Conservation (phyloP, 2,113 vertebrate genomes). For the Chunga burmeisteri region DNA sequence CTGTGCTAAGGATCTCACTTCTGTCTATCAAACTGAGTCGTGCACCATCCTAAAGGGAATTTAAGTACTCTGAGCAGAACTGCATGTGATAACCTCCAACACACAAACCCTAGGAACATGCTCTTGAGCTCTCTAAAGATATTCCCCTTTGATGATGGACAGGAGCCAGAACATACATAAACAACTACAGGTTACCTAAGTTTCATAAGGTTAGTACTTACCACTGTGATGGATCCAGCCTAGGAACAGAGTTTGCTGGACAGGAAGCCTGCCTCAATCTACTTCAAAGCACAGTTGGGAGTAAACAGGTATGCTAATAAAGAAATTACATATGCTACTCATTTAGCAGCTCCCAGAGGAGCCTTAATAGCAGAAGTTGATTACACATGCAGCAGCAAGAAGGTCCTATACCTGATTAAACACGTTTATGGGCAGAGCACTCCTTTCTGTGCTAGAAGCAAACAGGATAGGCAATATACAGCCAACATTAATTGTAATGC, state of each 20-base stretch:
- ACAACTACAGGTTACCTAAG: neutral
- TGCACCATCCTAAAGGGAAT: neutral
- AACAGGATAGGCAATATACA: neutral
- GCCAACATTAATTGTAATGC: neutral
- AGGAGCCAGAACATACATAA: neutral
- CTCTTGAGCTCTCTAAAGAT: neutral
- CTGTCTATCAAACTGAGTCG: neutral
- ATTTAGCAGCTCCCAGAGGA: conserved; percentile 37
- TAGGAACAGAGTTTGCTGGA: neutral
- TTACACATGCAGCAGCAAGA: conserved; percentile 12
- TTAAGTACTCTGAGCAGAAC: neutral
- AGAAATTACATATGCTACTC: conserved; percentile 31
- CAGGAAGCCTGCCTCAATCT: neutral
- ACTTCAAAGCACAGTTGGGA: conserved; percentile 9
- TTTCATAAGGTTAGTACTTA: neutral
- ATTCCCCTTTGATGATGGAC: neutral
- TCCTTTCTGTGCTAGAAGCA: neutral
- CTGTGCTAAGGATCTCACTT: neutral
- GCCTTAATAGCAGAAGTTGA: neutral
- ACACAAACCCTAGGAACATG: neutral
- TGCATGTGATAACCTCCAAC: neutral
- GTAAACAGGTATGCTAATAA: conserved; percentile 13
- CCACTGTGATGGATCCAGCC: neutral
- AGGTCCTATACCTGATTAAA: neutral
- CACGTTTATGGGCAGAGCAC: neutral